phyloP scores from a whole-genome alignment of 1,140 invertebrate species.

The Drosophila sp. region DNA sequence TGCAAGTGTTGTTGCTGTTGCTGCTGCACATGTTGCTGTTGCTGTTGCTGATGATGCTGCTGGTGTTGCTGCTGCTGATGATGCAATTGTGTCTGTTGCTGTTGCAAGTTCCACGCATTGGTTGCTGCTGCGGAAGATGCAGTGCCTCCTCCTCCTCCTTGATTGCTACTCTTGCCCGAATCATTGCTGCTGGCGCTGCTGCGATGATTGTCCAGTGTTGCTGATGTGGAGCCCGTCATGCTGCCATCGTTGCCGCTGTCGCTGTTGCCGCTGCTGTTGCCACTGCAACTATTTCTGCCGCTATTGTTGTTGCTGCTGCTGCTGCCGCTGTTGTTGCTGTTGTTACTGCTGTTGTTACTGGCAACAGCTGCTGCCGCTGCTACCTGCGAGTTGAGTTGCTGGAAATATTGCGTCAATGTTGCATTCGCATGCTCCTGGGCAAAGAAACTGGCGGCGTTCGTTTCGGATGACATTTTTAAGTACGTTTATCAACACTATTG shows the following conservation, averaged over 20 bases:
- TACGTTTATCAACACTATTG: slow-evolving; percentile 44
- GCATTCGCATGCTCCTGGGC: slow-evolving; percentile 76
- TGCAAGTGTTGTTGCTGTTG: slow-evolving; percentile 73
- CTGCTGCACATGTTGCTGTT: slow-evolving; percentile 60
- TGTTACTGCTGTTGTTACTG: slow-evolving; percentile 22
- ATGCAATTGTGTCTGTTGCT: slow-evolving; percentile 52
- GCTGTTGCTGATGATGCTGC: slow-evolving; percentile 61
- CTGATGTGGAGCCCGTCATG: slow-evolving; percentile 59
- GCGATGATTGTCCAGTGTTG: slow-evolving; percentile 68
- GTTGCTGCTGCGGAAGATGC: slow-evolving; percentile 18
- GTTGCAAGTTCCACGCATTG: slow-evolving; percentile 2
- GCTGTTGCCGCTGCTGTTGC: slow-evolving; percentile 40
- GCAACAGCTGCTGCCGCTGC: slow-evolving; percentile 59
- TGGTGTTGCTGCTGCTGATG: slow-evolving; percentile 61
- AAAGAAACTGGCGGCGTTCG: slow-evolving; percentile 75
- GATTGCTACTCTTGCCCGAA: slow-evolving; percentile 67
- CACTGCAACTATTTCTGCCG: slow-evolving; percentile 47
- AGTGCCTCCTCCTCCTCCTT: neutral
- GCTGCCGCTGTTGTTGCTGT: slow-evolving; percentile 31
- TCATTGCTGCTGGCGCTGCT: slow-evolving; percentile 81
- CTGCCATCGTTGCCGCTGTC: slow-evolving; percentile 58
- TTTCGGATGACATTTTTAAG: slow-evolving; percentile 68
- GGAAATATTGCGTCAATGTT: slow-evolving; percentile 79
- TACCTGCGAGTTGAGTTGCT: slow-evolving; percentile 74
- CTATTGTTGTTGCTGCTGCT: slow-evolving; percentile 26